Conservation (phyloP, 2,888 invertebrate species). For the Dilophus febrilis region DNA sequence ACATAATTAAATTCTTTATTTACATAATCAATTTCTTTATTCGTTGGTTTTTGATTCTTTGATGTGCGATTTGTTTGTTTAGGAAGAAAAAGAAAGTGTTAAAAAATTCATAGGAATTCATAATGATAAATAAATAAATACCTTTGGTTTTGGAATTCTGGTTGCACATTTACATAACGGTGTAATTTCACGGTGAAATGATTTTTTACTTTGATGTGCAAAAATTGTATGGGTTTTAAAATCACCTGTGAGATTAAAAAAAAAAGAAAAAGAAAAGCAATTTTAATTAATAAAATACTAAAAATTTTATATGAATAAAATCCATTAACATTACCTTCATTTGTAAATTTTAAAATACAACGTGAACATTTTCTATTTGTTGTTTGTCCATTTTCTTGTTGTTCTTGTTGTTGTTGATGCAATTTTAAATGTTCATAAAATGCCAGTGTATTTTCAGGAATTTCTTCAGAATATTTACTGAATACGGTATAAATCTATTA, state of each 20-base stretch:
- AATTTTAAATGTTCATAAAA: conserved; percentile 54
- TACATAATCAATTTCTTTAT: neutral
- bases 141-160: conserved; percentile 22
- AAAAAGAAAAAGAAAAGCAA: too few species aligned
- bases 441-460: conserved; percentile 40
- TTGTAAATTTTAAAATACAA: conserved; percentile 59
- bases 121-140: conserved; percentile 5
- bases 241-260: conserved; percentile 35
- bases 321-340: conserved; percentile 21
- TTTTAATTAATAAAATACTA: too few species aligned
- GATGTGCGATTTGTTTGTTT: too few species aligned
- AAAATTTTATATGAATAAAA: too few species aligned
- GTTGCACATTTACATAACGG: conserved; percentile 1
- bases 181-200: neutral
- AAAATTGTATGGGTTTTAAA: conserved; percentile 40
- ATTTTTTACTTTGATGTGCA: conserved; percentile 29
- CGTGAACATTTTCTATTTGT: conserved; percentile 49
- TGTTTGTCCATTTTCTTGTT: too few species aligned
- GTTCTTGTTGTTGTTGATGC: conserved; percentile 41
- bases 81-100: too few species aligned
- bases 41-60: too few species aligned
- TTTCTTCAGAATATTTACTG: too few species aligned
- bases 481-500: too few species aligned
- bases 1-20: neutral
- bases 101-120: too few species aligned